Evolutionary conservation across 64 coral and sea anemone genomes (phyloP), one percentile per base, ranked within the genome.

Genomic region (Cladopsammia gracilis): DNA sequence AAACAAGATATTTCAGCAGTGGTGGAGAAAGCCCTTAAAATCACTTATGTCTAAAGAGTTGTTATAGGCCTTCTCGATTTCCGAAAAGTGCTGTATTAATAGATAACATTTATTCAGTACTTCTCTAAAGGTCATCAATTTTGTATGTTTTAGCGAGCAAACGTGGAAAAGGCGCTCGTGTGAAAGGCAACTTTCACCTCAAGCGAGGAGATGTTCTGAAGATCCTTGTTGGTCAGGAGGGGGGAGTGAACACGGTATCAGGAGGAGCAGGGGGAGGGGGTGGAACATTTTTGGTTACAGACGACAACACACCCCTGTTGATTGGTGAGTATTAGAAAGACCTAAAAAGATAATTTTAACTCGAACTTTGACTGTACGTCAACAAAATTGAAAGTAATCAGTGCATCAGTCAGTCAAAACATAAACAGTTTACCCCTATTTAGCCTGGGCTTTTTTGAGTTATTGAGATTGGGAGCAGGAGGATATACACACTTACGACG

Each of bases 201-300:
- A 94, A 93, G 7, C 86, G 93, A 76, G 95, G 95, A 42, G 53
- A 94, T 24, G 87, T 97, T 1, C 74, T 97, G 34, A 97, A 94
- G 57, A 87, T 97, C 20, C 67, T 94, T 20, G 95, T 97, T 19
- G 95, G 92, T 43, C 95, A 97, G 74, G 95, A 97, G 79, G 95
- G 95, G 58, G 75, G 75, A 20, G 85, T 66, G 7, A 97, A 97
- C 91, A 78, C 95, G 15, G 70, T 90, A 8, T 97, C 95, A n/a
- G 95, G 95, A 57, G 95, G 95, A 86, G 88, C 95, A 73, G 95
- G 95, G 23, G 95, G 95, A 53, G 95, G 95, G 0, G 95, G 95
- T 57, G 95, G 95, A 56, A 87, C 92, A 6, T 97, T 97, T 73
- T 75, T 94, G 20, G 88, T 88, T 73, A 94, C 78, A 6, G 87